Evolutionary conservation across 2,888 invertebrate genomes (phyloP).

Genomic region (Hartigia nigra): DNA sequence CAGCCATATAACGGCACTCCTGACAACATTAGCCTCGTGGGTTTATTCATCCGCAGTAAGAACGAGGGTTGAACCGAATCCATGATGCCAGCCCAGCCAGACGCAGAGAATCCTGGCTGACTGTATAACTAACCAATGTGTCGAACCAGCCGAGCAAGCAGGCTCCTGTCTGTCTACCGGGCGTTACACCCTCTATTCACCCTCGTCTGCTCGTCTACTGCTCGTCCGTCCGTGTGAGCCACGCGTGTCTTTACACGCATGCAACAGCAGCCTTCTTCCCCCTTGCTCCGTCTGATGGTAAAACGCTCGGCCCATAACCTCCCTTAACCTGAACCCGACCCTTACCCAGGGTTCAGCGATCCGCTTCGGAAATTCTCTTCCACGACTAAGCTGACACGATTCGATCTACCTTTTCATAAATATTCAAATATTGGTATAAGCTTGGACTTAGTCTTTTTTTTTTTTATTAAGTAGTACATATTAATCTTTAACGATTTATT

Average conservation of each 20-base stretch:
- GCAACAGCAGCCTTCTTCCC: constrained; percentile 13
- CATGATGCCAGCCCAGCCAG: constrained; percentile 1
- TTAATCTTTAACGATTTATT: background rate
- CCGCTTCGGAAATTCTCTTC: background rate
- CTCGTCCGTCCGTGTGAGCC: constrained; percentile 16
- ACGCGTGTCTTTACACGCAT: constrained; percentile 22
- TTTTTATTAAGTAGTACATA: background rate
- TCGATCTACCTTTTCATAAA: background rate
- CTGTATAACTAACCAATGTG: constrained; percentile 38
- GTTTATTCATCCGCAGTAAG: constrained; percentile 45
- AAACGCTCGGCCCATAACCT: constrained; percentile 28
- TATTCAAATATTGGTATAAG: background rate
- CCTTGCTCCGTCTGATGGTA: constrained; percentile 6
- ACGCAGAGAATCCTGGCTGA: constrained; percentile 33
- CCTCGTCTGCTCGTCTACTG: constrained; percentile 29
- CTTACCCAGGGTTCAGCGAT: constrained; percentile 28
- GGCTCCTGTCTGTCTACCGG: constrained; percentile 29
- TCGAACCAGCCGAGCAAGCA: constrained; percentile 15
- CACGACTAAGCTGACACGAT: background rate
- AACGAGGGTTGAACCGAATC: constrained; percentile 23
- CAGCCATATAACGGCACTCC: constrained; percentile 1
- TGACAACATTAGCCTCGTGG: constrained; percentile 16
- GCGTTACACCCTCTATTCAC: constrained; percentile 22
- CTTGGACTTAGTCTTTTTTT: constrained; percentile 3
- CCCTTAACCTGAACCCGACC: constrained; percentile 33